phyloP scores from a whole-genome alignment of 2,888 invertebrate genomes.

The Cryptosula pallasiana region DNA sequence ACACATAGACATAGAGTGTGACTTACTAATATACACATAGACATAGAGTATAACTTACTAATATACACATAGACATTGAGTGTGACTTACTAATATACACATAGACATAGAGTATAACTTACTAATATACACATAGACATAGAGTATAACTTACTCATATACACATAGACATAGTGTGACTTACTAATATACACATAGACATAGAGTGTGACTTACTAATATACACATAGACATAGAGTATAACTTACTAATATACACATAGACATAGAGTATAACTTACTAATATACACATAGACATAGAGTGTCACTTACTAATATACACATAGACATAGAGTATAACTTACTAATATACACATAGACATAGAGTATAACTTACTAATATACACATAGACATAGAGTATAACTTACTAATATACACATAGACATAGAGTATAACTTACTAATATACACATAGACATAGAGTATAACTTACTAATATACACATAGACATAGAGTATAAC shows the following conservation, averaged over 20 bases:
- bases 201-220: not conserved
- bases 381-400: not conserved
- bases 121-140: not conserved
- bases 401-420: not conserved
- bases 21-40: not conserved
- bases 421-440: not conserved
- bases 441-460: not conserved
- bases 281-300: not conserved
- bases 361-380: not conserved
- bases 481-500: not conserved
- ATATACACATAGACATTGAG: not conserved
- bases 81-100: not conserved
- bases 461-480: not conserved
- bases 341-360: not conserved
- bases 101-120: not conserved
- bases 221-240: not conserved
- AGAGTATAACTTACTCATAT: not conserved
- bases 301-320: not conserved
- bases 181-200: not conserved
- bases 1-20: not conserved
- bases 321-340: not conserved
- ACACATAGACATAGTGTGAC: not conserved
- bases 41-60: not conserved
- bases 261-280: not conserved
- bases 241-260: not conserved